Base-by-base conservation (phyloP, 2,888 invertebrate species). In the Meandrusa payeni region DNA sequence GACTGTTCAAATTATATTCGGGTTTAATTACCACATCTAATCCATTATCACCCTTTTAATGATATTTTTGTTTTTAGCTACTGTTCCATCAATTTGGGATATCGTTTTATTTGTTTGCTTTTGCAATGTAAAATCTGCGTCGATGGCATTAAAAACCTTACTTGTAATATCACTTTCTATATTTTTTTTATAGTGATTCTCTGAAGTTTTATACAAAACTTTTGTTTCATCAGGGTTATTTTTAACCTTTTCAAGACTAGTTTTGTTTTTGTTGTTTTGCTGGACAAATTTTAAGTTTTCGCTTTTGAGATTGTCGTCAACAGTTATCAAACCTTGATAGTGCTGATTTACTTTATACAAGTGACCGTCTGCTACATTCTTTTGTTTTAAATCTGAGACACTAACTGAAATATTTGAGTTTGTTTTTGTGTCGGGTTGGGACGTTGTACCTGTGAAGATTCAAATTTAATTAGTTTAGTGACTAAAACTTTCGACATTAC, bases 341-440 rank as follows among this genome's bases (percentile, higher is more conserved):
- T 76, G 74, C 45, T 62, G 68, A 50, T 63, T 76, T 17, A 77
- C 76, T 61, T 65, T 65, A 42, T 66, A 64, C 23, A 78, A 55
- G 48, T 78, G 69, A 38, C 75, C 57, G 52, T 82, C 80, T 24
- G 78, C 55, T 9, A 71, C 52, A 52, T 79, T 78, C 55, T 76
- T 78, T 42, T 74, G 72, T 51, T 78, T 79, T 32, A 81, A 57
- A 46, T 83, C 72, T 9, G 74, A 70, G 9, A 81, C 75, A 47
- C 80, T 77, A 22, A 76, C 59, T 50, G 70, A 67, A 51, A 76
- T 71, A 55, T 72, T 77, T 29, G 85, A 80, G 59, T 73, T 73
- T 52, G 74, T 76, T 61, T 74, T 71, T 38, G 76, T 71, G 48
- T 76, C 69, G 7, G 69, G 68, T 52, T 78, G 75, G 22, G 82